Percentiles rank a stretch among this genome's conserved stretches.
Conservation (phyloP, 2,797 vertebrate genomes). For the Gobionotothen gibberifrons region DNA sequence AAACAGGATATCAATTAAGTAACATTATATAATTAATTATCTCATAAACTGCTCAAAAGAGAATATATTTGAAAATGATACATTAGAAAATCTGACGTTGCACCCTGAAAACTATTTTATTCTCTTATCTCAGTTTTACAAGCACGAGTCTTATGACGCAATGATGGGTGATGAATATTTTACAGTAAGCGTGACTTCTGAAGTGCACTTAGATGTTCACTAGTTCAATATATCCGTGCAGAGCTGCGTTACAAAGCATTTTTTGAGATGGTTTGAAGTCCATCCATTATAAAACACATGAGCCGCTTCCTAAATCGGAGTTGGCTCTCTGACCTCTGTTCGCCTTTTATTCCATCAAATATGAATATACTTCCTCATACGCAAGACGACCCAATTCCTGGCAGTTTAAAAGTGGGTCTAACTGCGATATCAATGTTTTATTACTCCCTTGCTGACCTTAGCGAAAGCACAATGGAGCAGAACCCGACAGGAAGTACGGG, state of each 20-base stretch:
- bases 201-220: slow-evolving; percentile 45
- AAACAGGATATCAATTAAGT: not conserved
- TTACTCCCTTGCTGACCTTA: slow-evolving; percentile 17
- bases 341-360: slow-evolving; percentile 69
- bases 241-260: slow-evolving; percentile 32
- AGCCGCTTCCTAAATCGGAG: slow-evolving; percentile 40
- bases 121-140: slow-evolving; percentile 22
- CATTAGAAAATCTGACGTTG: not conserved
- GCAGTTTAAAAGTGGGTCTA: slow-evolving; percentile 35
- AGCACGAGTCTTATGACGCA: slow-evolving; percentile 9
- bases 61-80: not conserved
- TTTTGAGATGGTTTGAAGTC: slow-evolving; percentile 38
- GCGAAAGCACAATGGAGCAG: slow-evolving; percentile 22
- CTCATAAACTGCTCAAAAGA: not conserved
- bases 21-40: not conserved
- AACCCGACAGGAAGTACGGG: slow-evolving; percentile 9
- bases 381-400: slow-evolving; percentile 18
- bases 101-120: not conserved
- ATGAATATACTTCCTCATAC: slow-evolving; percentile 56
- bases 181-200: slow-evolving; percentile 28
- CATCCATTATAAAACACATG: slow-evolving; percentile 64
- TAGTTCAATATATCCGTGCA: slow-evolving; percentile 46
- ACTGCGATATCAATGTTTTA: slow-evolving; percentile 29
- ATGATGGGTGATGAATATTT: slow-evolving; percentile 52
- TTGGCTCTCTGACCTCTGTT: slow-evolving; percentile 51